A percentile compares a stretch with the other conserved stretches of the same genome.
Conservation (phyloP, 2,888 invertebrate species). For the Apamea monoglypha region DNA sequence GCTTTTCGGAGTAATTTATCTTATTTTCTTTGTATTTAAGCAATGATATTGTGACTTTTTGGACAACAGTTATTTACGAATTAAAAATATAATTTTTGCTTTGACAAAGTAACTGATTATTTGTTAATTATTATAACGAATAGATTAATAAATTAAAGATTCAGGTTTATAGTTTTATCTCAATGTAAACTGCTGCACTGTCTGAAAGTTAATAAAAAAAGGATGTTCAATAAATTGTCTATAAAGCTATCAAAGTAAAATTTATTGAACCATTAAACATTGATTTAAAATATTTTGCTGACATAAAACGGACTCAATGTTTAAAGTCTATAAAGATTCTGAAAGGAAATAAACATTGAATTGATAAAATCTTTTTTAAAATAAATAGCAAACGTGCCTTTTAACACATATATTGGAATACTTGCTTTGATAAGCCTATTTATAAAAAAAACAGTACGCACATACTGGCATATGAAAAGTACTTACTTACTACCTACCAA, state of each 20-base stretch:
- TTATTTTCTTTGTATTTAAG: neutral
- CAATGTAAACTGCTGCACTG: neutral
- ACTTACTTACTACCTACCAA: neutral
- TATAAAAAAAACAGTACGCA: neutral
- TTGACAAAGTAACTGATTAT: neutral
- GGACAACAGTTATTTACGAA: neutral
- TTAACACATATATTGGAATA: neutral
- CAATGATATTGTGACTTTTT: neutral
- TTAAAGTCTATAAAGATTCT: slow-evolving; percentile 25
- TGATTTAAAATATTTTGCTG: slow-evolving; percentile 25
- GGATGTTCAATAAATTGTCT: slow-evolving; percentile 13
- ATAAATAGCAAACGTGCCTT: neutral
- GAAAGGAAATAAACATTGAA: slow-evolving; percentile 20
- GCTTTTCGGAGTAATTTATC: neutral
- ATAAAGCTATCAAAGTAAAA: slow-evolving; percentile 16
- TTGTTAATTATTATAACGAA: neutral
- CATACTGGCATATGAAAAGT: neutral
- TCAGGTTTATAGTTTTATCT: neutral
- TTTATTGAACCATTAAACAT: slow-evolving; percentile 41
- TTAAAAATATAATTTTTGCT: neutral
- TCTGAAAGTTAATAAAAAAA: slow-evolving; percentile 2
- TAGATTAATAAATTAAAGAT: neutral
- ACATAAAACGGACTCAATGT: slow-evolving; percentile 14
- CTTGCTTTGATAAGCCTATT: neutral
- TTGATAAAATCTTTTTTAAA: neutral